Conservation (phyloP, 2,888 invertebrate species). For the Drosophila mulleri region DNA sequence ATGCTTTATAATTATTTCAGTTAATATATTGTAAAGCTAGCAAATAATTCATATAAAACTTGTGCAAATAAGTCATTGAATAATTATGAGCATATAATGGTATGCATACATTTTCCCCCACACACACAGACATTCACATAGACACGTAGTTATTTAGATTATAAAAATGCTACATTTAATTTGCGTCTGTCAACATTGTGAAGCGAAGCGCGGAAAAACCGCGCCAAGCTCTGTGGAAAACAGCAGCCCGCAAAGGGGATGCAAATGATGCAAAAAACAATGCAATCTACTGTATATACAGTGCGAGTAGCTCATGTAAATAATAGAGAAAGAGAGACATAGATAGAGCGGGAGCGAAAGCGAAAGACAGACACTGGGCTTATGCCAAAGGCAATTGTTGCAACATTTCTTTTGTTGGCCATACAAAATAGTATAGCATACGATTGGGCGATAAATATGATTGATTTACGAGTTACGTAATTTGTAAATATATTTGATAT, state of each 20-base stretch:
- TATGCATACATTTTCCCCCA: constrained; percentile 16
- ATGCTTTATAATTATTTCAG: constrained; percentile 37
- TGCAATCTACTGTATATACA: not conserved
- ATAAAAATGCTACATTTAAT: constrained; percentile 30
- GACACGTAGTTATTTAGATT: constrained; percentile 38
- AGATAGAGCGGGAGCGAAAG: too few species aligned
- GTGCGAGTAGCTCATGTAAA: not conserved
- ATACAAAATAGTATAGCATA: not conserved
- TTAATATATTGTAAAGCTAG: constrained; percentile 27
- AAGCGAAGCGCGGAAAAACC: constrained; percentile 1
- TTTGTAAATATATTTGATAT: not conserved
- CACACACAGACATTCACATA: not conserved
- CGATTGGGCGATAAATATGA: not conserved
- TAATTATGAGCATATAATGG: constrained; percentile 38
- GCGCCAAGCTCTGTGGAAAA: not conserved
- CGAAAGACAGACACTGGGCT: not conserved
- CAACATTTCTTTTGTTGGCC: not conserved
- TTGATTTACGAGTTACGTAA: not conserved
- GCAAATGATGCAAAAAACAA: not conserved
- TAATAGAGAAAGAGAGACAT: not conserved
- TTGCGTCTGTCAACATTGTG: constrained; percentile 21
- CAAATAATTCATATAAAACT: constrained; percentile 39
- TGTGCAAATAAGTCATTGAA: constrained; percentile 53
- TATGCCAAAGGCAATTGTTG: not conserved
- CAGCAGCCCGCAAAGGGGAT: not conserved